phyloP scores from a whole-genome alignment of 2,113 vertebrate genomes.

The Xiphophorus hellerii region DNA sequence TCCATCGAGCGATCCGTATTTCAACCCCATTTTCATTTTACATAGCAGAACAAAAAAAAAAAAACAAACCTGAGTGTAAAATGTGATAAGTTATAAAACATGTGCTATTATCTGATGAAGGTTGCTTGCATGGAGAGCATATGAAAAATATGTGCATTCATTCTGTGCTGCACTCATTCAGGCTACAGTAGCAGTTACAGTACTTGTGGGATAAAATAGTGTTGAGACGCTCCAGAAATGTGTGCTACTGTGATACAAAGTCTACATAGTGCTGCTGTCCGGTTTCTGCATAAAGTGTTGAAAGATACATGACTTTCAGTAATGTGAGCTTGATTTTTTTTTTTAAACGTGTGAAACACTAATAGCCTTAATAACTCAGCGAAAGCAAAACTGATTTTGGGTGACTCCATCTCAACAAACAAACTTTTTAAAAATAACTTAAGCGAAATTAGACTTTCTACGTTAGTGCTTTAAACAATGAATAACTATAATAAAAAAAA shows the following conservation, averaged over 20 bases:
- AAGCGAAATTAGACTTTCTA: constrained; percentile 62
- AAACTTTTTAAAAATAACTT: constrained; percentile 25
- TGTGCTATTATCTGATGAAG: constrained; percentile 59
- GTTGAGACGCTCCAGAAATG: constrained; percentile 42
- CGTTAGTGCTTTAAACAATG: constrained; percentile 59
- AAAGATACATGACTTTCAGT: constrained; percentile 12
- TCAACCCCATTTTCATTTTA: constrained; percentile 48
- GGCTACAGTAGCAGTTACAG: constrained; percentile 75
- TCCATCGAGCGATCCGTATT: constrained; percentile 43
- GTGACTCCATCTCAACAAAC: constrained; percentile 33
- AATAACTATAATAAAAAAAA: not conserved
- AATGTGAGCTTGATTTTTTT: constrained; percentile 3
- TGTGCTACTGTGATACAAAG: constrained; percentile 65
- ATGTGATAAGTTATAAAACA: constrained; percentile 60
- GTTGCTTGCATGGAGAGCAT: constrained; percentile 41
- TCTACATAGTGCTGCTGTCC: constrained; percentile 46
- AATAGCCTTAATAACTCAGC: constrained; percentile 25
- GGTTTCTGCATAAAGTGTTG: constrained; percentile 63
- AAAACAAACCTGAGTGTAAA: constrained; percentile 68
- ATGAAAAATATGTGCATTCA: constrained; percentile 53
- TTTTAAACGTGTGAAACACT: not conserved
- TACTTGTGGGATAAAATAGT: constrained; percentile 61
- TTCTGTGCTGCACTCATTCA: constrained; percentile 58
- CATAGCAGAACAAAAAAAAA: constrained; percentile 64
- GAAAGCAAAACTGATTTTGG: constrained; percentile 6